These are phyloP conservation scores for Brachypterus glaber DNA, from an alignment of 2,888 invertebrate genomes.

Conservation along the genomic window DNA sequence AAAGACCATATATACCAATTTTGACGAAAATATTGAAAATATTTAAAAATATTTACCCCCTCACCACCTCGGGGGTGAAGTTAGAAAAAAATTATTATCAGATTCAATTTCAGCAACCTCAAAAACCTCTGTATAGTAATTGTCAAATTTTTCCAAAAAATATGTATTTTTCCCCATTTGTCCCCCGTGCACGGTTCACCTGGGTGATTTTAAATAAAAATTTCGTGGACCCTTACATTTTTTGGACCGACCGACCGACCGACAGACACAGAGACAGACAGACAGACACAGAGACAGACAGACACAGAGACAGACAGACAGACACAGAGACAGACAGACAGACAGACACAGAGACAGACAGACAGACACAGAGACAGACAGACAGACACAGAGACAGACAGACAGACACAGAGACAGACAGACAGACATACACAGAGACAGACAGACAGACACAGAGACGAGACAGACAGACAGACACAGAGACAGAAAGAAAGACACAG, in stretches of 20 bases:
- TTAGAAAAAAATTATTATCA: no score
- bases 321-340: slow-evolving; percentile 8
- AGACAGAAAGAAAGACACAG: slow-evolving; percentile 11
- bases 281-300: slow-evolving; percentile 11
- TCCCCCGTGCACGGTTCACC: no score
- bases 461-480: slow-evolving; percentile 10
- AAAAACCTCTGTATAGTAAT: no score
- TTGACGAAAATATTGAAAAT: no score
- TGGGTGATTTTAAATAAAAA: no score
- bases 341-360: slow-evolving; percentile 9
- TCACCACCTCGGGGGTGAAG: no score
- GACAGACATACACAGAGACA: slow-evolving; percentile 11
- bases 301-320: slow-evolving; percentile 9
- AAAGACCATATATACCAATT: no score
- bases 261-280: slow-evolving; percentile 9
- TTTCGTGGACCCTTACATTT: no score
- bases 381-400: slow-evolving; percentile 9
- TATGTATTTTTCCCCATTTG: no score
- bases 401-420: slow-evolving; percentile 9
- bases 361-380: slow-evolving; percentile 10
- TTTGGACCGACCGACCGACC: slow-evolving; percentile 8
- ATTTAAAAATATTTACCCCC: no score
- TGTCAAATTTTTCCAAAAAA: no score
- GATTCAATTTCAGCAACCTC: no score
- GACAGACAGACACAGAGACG: slow-evolving; percentile 10